Conservation (phyloP, 2,888 invertebrate species). For the Scaeva pyrastri region DNA sequence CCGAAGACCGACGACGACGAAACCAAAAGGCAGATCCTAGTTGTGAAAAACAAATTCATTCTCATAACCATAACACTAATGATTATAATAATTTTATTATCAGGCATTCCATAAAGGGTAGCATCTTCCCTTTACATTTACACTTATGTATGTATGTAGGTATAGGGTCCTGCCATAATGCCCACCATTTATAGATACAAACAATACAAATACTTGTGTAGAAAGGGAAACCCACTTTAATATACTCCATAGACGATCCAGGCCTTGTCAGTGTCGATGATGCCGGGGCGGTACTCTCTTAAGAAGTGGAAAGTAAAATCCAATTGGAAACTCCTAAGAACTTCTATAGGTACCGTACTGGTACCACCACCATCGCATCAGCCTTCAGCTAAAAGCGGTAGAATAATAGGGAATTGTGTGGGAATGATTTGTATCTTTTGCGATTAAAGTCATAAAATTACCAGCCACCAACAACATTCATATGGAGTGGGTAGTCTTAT, state of each 20-base stretch:
- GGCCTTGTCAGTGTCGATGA: too few species aligned
- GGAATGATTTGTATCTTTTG: conserved; percentile 73
- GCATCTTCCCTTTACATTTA: conserved; percentile 20
- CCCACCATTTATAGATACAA: neutral
- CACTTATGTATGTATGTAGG: neutral
- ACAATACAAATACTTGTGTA: neutral
- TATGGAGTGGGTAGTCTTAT: conserved; percentile 49
- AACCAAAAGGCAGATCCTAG: conserved; percentile 53
- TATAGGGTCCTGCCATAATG: conserved; percentile 1
- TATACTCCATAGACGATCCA: conserved; percentile 3
- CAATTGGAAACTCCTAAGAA: conserved; percentile 30
- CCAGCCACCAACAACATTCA: conserved; percentile 28
- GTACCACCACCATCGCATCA: conserved; percentile 2
- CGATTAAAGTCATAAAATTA: conserved; percentile 74
- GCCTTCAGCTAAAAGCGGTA: neutral
- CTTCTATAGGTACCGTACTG: neutral
- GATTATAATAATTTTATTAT: conserved; percentile 72
- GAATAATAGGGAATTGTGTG: conserved; percentile 66
- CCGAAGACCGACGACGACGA: too few species aligned
- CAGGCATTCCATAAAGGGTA: conserved; percentile 63
- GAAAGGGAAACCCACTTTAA: conserved; percentile 47
- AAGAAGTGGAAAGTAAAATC: conserved; percentile 54
- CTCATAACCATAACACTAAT: conserved; percentile 73
- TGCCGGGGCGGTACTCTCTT: neutral
- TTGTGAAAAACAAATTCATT: conserved; percentile 71